Base-by-base conservation (phyloP, 2,113 vertebrate species). In the Platichthys stellatus region DNA sequence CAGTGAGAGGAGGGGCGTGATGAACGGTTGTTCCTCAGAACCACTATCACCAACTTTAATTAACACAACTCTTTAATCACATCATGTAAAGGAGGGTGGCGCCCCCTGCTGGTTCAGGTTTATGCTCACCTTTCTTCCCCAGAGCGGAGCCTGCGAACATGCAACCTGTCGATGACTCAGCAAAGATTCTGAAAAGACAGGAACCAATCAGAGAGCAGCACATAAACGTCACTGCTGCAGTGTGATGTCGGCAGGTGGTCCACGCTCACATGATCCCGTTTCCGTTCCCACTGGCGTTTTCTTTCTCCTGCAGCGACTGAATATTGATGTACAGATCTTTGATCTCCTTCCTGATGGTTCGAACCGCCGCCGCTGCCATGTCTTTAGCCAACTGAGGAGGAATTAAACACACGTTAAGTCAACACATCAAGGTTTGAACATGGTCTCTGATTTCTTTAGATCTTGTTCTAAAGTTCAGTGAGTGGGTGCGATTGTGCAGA, bases 111-210 rank as follows among this genome's bases (percentile, higher is more conserved):
- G 20, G 18, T 54, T 54, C 51, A 9, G 18, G 20, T 54, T 54
- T 17, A 28, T 38, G 10, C 88, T 91, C 90, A 99, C 98, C 98
- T 96, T 96, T 97, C 94, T 97, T 98, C 56, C 98, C 98, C 69
- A 99, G 95, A 11, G 98, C 93, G 2, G 97, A 98, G 5, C 97
- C 98, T 43, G 98, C 97, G 85, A 99, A 94, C 86, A 99, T 88
- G 86, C 98, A 99, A 51, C 97, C 98, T 0, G 97, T 97, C 4
- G 96, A 97, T 1, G 98, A 99, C 90, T 99, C 97, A 0, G 97
- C 98, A 18, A 98, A 88, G 89, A 99, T 92, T 91, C 94, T 95
- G 83, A 43, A 83, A 76, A 21, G 72, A 71, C 2, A 74, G 6
- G 13, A 35, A 74, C 60, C 65, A 69, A 69, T 87, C 61, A 85